A percentile compares a stretch with the other conserved stretches of the same genome.
phyloP scores from a whole-genome alignment of 2,888 invertebrate species.

The Hemithea aestivaria region DNA sequence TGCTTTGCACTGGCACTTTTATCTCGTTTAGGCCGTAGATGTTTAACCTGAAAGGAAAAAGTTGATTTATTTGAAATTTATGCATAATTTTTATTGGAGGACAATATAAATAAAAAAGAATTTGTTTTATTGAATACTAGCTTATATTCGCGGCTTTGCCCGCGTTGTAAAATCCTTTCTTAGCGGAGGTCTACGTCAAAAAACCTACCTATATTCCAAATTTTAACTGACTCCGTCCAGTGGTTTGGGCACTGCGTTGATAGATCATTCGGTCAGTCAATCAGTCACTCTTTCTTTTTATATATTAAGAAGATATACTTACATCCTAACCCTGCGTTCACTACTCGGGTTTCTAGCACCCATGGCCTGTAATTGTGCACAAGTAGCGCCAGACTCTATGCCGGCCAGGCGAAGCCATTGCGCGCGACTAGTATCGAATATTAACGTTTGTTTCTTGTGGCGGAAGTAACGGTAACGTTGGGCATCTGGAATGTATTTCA shows the following conservation, averaged over 20 bases:
- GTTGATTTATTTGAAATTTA: background rate
- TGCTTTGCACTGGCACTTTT: constrained; percentile 86
- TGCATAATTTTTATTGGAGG: background rate
- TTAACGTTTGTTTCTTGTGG: constrained; percentile 90
- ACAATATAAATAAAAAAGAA: too few species aligned
- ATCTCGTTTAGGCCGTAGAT: constrained; percentile 93
- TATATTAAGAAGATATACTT: too few species aligned
- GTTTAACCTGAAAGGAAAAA: constrained; percentile 76
- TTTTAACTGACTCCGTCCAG: too few species aligned
- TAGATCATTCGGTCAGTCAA: too few species aligned
- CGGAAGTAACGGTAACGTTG: constrained; percentile 81
- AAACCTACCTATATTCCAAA: too few species aligned
- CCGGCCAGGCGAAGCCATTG: constrained; percentile 86
- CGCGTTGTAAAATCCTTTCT: too few species aligned
- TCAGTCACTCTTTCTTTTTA: too few species aligned
- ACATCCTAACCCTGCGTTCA: constrained; percentile 83
- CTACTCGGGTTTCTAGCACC: constrained; percentile 75
- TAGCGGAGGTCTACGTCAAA: too few species aligned
- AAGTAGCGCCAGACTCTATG: constrained; percentile 83
- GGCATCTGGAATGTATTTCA: constrained; percentile 3
- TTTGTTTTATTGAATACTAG: too few species aligned
- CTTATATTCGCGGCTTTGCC: too few species aligned
- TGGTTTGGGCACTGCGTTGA: too few species aligned
- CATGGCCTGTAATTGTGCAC: constrained; percentile 81
- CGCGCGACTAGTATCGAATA: constrained; percentile 86